Evolutionary conservation across 2,888 invertebrate species (phyloP), one percentile per base, ranked within the genome.

Genomic region (Aelia acuminata): DNA sequence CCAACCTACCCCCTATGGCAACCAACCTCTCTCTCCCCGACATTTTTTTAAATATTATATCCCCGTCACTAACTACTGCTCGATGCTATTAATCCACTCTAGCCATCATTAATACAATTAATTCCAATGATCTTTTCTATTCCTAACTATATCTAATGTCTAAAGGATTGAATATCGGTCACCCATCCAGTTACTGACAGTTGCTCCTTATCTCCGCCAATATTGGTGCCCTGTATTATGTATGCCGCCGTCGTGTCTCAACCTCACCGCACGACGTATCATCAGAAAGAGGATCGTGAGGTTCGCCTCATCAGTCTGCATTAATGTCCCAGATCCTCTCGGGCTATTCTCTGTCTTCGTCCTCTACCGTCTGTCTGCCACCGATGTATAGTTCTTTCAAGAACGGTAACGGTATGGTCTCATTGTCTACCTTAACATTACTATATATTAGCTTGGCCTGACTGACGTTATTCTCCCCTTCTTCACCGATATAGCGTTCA

Each of bases 241-340:
- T 80, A 80, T 80, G 80, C 39, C 43, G 43, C 43, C n/a, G 80
- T 80, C 80, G 80, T 80, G 80, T 43, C 80, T 13, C 35, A 10
- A 43, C 43, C 22, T 43, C 43, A 5, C 31, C 63, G 31, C 63
- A 80, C 80, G 80, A 80, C 80, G 80, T 80, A 80, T 80, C 80
- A 80, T 80, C 80, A 47, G 39, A n/a, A 47, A 80, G 80, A 43
- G 43, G 80, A n/a, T 80, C 80, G 80, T 80, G 80, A 80, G 80
- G 22, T 47, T n/a, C 80, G 80, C 80, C 80, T 80, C 80, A 80
- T 80, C 80, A 80, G 80, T n/a, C 43, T 39, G 80, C 43, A 43
- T 47, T 80, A 80, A 80, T 80, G 80, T 80, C 47, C 80, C 80
- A 43, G 80, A n/a, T 47, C 80, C 80, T n/a, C 80, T 80, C n/a